These are phyloP conservation scores for Erpornis zantholeuca DNA, from an alignment of 2,113 vertebrate species.

Conservation along the genomic window DNA sequence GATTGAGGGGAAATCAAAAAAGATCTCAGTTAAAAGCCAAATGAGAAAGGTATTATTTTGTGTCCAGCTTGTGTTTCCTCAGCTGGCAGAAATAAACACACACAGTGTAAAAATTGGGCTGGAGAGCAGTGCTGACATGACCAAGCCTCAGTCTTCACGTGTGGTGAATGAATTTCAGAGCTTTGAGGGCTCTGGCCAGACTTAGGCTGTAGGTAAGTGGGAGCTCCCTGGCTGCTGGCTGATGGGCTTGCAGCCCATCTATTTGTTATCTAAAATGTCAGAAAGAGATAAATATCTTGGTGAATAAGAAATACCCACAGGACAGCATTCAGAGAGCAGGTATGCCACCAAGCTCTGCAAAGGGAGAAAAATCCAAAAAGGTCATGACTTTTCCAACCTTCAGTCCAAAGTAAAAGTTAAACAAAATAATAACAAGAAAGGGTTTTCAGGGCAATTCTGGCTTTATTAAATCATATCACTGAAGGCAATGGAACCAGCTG, in stretches of 20 bases:
- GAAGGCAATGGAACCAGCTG: fast-evolving
- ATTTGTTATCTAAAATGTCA: not conserved
- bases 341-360: not conserved
- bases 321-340: not conserved
- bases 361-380: not conserved
- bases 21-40: not conserved
- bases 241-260: not conserved
- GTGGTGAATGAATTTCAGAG: not conserved
- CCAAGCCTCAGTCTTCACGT: not conserved
- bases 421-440: not conserved
- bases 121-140: not conserved
- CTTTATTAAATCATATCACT: not conserved
- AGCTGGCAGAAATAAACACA: not conserved
- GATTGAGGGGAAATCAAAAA: not conserved
- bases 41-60: not conserved
- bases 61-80: not conserved
- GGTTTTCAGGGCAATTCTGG: not conserved
- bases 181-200: not conserved
- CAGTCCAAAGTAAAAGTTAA: not conserved
- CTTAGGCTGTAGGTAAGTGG: not conserved
- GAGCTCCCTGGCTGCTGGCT: not conserved
- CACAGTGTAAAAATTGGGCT: not conserved
- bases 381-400: not conserved
- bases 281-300: not conserved
- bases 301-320: not conserved